These are phyloP conservation scores for Hirudo medicinalis DNA, from an alignment of 1,140 invertebrate genomes.

Conservation along the genomic window DNA sequence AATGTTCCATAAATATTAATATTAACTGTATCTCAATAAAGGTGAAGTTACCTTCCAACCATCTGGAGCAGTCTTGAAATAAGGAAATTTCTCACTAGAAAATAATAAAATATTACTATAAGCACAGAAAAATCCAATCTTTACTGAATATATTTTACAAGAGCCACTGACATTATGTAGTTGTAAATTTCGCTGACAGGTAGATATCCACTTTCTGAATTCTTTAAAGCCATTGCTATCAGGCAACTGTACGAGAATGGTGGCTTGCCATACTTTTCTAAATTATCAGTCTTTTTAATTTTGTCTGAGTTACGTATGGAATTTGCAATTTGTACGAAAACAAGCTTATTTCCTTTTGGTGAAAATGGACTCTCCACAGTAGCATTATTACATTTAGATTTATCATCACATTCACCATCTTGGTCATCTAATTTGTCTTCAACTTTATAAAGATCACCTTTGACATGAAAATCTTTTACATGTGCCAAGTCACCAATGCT, in stretches of 20 bases:
- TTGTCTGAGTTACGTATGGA: not conserved
- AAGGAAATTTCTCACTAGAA: slow-evolving; percentile 86
- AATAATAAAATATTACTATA: slow-evolving; percentile 14
- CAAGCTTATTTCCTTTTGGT: not conserved
- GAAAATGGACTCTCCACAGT: not conserved
- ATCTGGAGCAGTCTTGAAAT: slow-evolving; percentile 89
- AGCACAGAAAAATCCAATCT: too few relatives aligned
- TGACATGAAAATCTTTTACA: too few relatives aligned
- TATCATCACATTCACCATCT: not conserved
- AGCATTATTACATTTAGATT: not conserved
- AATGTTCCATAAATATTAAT: not conserved
- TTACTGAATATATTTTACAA: not conserved
- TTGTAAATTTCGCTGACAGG: slow-evolving; percentile 97
- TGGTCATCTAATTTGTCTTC: slow-evolving; percentile 6
- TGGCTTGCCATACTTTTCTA: slow-evolving; percentile 72
- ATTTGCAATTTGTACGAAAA: not conserved
- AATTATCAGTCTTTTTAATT: not conserved
- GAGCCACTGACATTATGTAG: slow-evolving; percentile 77
- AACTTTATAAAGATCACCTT: not conserved
- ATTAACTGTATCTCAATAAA: not conserved
- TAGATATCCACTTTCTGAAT: slow-evolving; percentile 77
- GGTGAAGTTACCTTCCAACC: slow-evolving; percentile 65
- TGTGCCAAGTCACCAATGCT: not conserved
- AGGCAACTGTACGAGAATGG: slow-evolving; percentile 94
- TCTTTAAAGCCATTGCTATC: slow-evolving; percentile 92